phyloP scores from a whole-genome alignment of 2,888 invertebrate species.

The Lymantria dispar region DNA sequence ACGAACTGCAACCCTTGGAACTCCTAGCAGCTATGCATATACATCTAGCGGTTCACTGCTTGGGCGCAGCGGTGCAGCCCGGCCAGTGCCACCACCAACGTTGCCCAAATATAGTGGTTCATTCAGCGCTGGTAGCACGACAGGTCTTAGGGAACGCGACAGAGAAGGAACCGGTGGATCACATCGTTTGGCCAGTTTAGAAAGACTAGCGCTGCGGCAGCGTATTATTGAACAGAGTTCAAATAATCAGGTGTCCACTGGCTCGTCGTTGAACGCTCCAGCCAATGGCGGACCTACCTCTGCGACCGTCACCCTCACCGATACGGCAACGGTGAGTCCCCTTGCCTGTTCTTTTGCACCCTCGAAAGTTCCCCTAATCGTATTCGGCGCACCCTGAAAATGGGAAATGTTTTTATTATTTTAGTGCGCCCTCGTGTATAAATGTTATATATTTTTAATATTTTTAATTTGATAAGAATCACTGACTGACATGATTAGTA shows the following conservation, averaged over 20 bases:
- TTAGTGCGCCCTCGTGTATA: constrained; percentile 46
- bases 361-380: constrained; percentile 72
- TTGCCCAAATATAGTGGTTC: constrained; percentile 90
- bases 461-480: constrained; percentile 8
- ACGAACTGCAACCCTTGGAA: constrained; percentile 74
- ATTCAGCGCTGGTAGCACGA: constrained; percentile 88
- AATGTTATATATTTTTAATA: constrained; percentile 12
- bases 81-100: constrained; percentile 90
- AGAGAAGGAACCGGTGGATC: constrained; percentile 87
- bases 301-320: constrained; percentile 78
- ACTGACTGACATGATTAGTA: background rate
- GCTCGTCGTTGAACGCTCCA: constrained; percentile 46
- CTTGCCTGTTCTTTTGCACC: constrained; percentile 65
- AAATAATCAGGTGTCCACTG: constrained; percentile 73
- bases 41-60: constrained; percentile 84
- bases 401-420: constrained; percentile 60
- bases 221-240: constrained; percentile 88
- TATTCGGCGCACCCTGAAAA: constrained; percentile 69
- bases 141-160: constrained; percentile 84
- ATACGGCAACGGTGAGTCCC: constrained; percentile 82
- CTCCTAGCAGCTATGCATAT: constrained; percentile 84
- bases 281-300: constrained; percentile 69
- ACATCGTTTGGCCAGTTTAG: constrained; percentile 90
- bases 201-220: constrained; percentile 91
- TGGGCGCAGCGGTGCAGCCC: constrained; percentile 83